Percentiles rank a stretch among this genome's conserved stretches.
Conservation (phyloP, 2,888 invertebrate species). For the Metallyticus violacea region DNA sequence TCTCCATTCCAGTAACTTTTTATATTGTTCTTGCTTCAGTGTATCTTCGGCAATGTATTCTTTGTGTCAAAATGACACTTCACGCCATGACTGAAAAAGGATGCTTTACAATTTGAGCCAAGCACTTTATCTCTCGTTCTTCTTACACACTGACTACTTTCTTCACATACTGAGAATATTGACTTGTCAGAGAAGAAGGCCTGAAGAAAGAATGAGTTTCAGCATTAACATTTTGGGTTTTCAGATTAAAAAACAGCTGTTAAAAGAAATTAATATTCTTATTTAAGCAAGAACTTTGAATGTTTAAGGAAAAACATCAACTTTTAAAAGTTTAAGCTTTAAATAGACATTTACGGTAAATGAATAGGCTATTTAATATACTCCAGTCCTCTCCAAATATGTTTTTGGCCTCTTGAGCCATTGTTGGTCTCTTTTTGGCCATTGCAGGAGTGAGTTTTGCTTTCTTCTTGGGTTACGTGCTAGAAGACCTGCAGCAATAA, state of each 20-base stretch:
- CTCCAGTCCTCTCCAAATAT: background rate
- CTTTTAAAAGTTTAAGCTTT: background rate
- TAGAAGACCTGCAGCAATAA: background rate
- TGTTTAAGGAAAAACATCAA: background rate
- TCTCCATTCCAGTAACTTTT: background rate
- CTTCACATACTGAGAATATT: background rate
- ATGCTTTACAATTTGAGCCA: background rate
- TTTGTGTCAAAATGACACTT: background rate
- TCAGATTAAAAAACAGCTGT: background rate
- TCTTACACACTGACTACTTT: background rate
- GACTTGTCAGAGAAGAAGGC: background rate
- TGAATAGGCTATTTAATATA: background rate
- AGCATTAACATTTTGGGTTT: background rate
- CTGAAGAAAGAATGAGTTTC: background rate
- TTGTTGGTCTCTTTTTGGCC: background rate
- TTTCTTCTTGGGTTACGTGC: background rate
- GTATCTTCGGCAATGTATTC: background rate
- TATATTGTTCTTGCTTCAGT: background rate
- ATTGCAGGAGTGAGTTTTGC: background rate
- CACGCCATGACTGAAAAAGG: background rate
- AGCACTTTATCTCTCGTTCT: background rate
- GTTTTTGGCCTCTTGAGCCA: background rate
- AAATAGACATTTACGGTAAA: background rate
- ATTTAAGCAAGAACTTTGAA: background rate
- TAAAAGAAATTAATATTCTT: too few relatives aligned